Conservation (phyloP, 2,888 invertebrate species). For the Creontiades dilutus region DNA sequence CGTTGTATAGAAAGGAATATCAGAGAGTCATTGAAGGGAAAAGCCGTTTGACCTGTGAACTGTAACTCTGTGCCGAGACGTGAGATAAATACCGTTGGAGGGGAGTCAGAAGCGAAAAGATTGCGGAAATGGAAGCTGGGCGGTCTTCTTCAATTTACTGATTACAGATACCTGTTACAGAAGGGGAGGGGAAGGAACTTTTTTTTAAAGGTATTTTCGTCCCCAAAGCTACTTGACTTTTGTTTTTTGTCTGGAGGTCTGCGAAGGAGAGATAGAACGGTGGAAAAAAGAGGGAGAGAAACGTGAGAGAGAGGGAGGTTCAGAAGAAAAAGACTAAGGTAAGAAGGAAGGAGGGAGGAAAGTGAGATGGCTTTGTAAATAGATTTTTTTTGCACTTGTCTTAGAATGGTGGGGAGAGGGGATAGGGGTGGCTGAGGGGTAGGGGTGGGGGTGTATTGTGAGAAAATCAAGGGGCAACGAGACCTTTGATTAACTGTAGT, state of each 20-base stretch:
- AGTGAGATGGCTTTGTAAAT: constrained; percentile 44
- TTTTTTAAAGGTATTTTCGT: constrained; percentile 12
- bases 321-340: not conserved
- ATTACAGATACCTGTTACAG: constrained; percentile 61
- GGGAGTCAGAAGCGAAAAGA: constrained; percentile 9
- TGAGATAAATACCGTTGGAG: constrained; percentile 14
- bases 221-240: constrained; percentile 28
- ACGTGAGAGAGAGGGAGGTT: not conserved
- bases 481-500: constrained; percentile 54
- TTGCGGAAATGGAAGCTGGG: not conserved
- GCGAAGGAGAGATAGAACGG: not conserved
- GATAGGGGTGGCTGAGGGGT: not conserved
- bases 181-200: not conserved
- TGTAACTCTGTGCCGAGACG: not conserved
- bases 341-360: not conserved
- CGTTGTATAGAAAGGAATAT: not conserved
- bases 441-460: constrained; percentile 27
- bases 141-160: constrained; percentile 64
- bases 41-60: not conserved
- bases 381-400: constrained; percentile 49
- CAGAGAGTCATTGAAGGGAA: not conserved
- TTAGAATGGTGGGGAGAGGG: constrained; percentile 1
- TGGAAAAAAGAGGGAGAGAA: not conserved
- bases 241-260: constrained; percentile 31
- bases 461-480: constrained; percentile 41